phyloP scores from a whole-genome alignment of 2,113 vertebrate species.

The Hippolais icterina region DNA sequence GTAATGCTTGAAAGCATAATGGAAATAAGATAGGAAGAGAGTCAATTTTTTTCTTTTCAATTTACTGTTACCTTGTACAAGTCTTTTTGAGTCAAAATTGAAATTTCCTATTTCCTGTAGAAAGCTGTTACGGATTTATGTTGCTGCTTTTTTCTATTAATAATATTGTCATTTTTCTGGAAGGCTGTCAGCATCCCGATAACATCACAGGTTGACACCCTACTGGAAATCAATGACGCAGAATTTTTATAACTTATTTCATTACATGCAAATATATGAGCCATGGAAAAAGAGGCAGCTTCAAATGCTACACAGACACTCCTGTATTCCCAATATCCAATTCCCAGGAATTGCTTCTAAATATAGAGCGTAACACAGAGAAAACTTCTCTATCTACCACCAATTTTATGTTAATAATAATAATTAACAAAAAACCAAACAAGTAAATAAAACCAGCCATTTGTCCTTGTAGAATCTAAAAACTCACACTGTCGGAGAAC shows the following conservation, averaged over 20 bases:
- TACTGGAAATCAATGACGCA: conserved; percentile 6
- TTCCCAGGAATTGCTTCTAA: neutral
- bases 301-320: neutral
- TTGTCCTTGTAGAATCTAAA: neutral
- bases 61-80: neutral
- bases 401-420: neutral
- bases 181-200: neutral
- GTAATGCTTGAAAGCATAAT: neutral
- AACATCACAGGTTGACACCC: neutral
- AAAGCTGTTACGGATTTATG: neutral
- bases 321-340: neutral
- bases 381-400: neutral
- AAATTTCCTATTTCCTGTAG: neutral
- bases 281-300: neutral
- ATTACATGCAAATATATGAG: neutral
- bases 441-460: neutral
- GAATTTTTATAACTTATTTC: neutral
- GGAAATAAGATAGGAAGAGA: neutral
- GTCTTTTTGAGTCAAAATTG: neutral
- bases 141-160: neutral
- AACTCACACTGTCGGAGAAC: neutral
- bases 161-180: neutral
- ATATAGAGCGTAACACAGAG: neutral
- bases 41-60: neutral
- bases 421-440: neutral